phyloP scores from a whole-genome alignment of 2,888 invertebrate genomes.

The Patella pellucida region DNA sequence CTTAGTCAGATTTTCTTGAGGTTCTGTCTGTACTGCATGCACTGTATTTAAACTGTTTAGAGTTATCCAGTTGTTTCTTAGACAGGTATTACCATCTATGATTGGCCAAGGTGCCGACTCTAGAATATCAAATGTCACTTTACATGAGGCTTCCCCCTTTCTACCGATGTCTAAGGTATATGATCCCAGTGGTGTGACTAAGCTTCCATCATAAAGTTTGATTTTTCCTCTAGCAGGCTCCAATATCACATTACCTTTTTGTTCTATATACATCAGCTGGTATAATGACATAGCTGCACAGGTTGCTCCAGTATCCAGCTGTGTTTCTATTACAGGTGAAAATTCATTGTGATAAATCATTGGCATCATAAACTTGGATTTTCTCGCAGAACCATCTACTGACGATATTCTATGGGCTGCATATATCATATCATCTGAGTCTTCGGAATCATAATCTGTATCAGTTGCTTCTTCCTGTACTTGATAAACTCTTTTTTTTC shows the following conservation, averaged over 20 bases:
- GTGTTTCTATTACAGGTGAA: not conserved
- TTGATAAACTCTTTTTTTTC: not conserved
- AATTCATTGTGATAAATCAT: not conserved
- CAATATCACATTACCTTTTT: not conserved
- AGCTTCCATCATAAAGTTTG: not conserved
- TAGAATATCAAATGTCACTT: not conserved
- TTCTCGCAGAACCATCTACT: not conserved
- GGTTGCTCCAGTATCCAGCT: slow-evolving; percentile 4
- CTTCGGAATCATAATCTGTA: not conserved
- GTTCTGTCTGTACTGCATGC: slow-evolving; percentile 10
- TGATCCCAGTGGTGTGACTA: not conserved
- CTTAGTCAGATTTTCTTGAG: too few relatives aligned
- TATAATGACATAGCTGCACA: not conserved
- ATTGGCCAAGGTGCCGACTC: not conserved
- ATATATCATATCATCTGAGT: not conserved
- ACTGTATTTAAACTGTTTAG: not conserved
- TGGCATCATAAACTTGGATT: not conserved
- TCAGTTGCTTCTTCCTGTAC: not conserved
- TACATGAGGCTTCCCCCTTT: not conserved
- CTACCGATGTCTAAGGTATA: not conserved
- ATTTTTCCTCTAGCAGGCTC: not conserved
- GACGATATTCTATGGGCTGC: not conserved
- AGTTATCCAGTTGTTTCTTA: not conserved
- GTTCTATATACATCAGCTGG: not conserved
- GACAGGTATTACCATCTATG: not conserved